Conservation (phyloP, 2,888 invertebrate species). For the Barypeithes pellucidus region DNA sequence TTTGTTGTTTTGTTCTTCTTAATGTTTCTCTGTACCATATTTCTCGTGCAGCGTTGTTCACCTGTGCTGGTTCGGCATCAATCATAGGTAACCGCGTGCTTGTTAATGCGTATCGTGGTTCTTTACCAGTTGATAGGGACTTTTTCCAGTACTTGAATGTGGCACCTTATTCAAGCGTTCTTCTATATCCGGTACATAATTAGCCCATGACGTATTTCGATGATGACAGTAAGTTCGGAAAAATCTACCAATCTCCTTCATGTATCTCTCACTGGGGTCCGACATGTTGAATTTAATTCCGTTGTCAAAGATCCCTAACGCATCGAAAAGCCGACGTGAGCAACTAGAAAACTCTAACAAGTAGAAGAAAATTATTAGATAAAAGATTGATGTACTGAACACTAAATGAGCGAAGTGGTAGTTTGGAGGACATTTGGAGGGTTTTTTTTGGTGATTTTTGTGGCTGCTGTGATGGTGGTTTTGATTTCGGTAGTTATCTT, state of each 20-base stretch:
- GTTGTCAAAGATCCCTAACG: too few relatives aligned
- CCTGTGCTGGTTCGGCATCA: not conserved
- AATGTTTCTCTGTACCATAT: not conserved
- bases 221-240: slow-evolving; percentile 21
- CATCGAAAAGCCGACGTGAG: too few relatives aligned
- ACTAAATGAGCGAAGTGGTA: too few relatives aligned
- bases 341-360: too few relatives aligned
- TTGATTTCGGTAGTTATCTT: too few relatives aligned
- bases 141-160: slow-evolving; percentile 8
- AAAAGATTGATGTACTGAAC: too few relatives aligned
- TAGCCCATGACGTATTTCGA: slow-evolving; percentile 26
- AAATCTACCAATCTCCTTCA: slow-evolving; percentile 22
- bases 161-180: slow-evolving; percentile 10
- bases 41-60: not conserved
- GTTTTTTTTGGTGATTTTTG: too few relatives aligned
- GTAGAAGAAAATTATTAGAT: too few relatives aligned
- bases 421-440: too few relatives aligned
- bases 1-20: slow-evolving; percentile 1
- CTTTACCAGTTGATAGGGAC: not conserved
- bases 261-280: slow-evolving; percentile 46
- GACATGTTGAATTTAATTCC: slow-evolving; percentile 24
- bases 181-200: slow-evolving; percentile 12
- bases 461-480: too few relatives aligned
- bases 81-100: not conserved
- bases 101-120: not conserved